These are phyloP conservation scores for Drosophila bifasciata DNA, from an alignment of 1,140 invertebrate genomes.

Conservation along the genomic window DNA sequence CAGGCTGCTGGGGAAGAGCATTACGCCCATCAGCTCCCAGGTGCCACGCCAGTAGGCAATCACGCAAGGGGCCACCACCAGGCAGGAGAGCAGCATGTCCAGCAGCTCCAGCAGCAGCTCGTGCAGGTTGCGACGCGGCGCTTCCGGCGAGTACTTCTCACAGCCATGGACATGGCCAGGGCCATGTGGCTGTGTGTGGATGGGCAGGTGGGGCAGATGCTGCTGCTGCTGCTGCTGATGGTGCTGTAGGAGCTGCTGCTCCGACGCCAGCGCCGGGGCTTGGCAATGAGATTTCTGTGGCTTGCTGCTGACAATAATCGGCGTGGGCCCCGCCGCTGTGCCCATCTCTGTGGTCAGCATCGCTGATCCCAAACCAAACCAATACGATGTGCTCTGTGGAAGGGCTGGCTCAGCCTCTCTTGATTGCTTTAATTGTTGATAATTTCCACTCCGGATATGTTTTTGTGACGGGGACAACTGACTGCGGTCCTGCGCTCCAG, in stretches of 20 bases:
- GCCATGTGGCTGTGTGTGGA: constrained; percentile 30
- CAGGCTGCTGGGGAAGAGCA: constrained; percentile 87
- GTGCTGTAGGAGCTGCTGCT: constrained; percentile 48
- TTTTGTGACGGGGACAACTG: no score
- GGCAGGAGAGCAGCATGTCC: constrained; percentile 89
- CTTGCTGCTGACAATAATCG: constrained; percentile 54
- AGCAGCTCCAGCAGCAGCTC: constrained; percentile 87
- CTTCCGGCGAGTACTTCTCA: constrained; percentile 80
- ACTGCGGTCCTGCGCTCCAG: not conserved
- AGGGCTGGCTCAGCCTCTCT: no score
- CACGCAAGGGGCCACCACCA: constrained; percentile 90
- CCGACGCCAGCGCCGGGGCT: constrained; percentile 17
- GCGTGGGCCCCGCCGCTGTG: constrained; percentile 31
- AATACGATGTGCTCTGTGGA: no score
- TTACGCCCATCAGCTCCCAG: constrained; percentile 91
- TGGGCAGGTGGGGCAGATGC: constrained; percentile 16
- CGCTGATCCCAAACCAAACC: not conserved
- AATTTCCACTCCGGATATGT: no score
- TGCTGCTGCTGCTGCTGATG: constrained; percentile 28
- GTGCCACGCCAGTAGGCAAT: constrained; percentile 94
- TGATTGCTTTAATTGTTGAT: no score
- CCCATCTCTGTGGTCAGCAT: constrained; percentile 67
- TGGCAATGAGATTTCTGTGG: constrained; percentile 55
- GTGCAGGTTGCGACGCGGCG: constrained; percentile 69
- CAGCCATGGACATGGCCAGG: constrained; percentile 9